Evolutionary conservation across 2,888 invertebrate genomes (phyloP), one percentile per base, ranked within the genome.

Genomic region (Heliconius ismenius): DNA sequence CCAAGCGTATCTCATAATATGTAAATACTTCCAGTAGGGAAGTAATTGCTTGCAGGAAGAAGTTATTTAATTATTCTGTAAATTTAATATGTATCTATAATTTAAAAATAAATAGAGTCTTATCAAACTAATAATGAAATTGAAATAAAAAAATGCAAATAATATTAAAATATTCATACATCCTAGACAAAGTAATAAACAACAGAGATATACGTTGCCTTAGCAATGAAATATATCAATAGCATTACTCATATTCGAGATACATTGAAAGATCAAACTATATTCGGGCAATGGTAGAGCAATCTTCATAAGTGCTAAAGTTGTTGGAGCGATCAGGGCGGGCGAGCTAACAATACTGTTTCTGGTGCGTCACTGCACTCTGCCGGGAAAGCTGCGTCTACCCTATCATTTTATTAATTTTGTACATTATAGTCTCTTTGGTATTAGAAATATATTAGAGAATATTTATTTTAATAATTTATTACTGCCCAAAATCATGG

Each of bases 251-350:
- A 76, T 76, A 67, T 78, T 73, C 60, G 68, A 64, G 67, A 49
- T 76, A 70, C 39, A 43, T 60, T 72, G 69, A 65, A 72, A 75
- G 73, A 78, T 78, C 69, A 67, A 76, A 67, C 72, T 86, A 84
- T 83, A 83, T 82, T 83, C 82, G 81, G 83, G 79, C 85, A 85
- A 86, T 85, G 82, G 81, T 81, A 84, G 85, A 83, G 84, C 87
- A 91, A 91, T 91, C 88, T 89, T 87, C 84, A 86, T 86, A 88
- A 90, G 89, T 90, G 87, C 87, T 83, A 82, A 84, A 88, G 86
- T 87, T 86, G 86, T 84, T 85, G 84, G 83, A 84, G 85, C 85
- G 86, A 84, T 86, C 84, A 84, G 83, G 83, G 83, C 83, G 80
- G 69, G 83, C 82, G 80, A 84, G 85, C 86, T 86, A 87, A 87